phyloP scores from a whole-genome alignment of 2,888 invertebrate genomes.

The Enoplolaimus lenunculus region DNA sequence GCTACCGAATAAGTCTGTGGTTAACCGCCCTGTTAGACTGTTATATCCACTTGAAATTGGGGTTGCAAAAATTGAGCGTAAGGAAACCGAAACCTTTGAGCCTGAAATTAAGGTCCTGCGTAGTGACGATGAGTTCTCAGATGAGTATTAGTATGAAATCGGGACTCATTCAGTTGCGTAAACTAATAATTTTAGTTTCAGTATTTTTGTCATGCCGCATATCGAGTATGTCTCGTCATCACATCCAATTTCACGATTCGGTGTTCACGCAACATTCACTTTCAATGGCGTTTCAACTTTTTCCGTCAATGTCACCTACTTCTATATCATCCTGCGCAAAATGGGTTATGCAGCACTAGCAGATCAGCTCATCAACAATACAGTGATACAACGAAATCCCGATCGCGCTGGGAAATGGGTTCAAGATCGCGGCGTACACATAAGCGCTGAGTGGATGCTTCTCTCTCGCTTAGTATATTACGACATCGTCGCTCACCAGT shows the following conservation, averaged over 20 bases:
- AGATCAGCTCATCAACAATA: background rate
- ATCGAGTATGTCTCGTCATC: background rate
- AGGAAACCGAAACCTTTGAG: too few species aligned
- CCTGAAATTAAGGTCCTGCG: too few species aligned
- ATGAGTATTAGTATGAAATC: background rate
- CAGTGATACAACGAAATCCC: background rate
- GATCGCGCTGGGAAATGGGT: background rate
- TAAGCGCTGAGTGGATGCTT: background rate
- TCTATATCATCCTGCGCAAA: background rate
- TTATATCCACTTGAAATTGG: slow-evolving; percentile 6
- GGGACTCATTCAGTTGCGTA: background rate
- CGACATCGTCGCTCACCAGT: background rate
- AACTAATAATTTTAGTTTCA: background rate
- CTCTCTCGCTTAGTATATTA: background rate
- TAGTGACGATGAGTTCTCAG: background rate
- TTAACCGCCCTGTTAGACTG: background rate
- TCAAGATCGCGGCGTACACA: background rate
- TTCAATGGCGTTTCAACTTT: background rate
- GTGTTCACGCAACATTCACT: background rate
- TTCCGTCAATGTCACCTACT: background rate
- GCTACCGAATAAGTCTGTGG: background rate
- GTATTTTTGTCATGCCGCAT: background rate
- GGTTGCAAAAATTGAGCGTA: too few species aligned
- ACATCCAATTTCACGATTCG: background rate
- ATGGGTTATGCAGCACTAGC: background rate